Percentiles rank a stretch among this genome's conserved stretches.
Conservation (phyloP, 1,140 invertebrate genomes). For the Delia radicum region DNA sequence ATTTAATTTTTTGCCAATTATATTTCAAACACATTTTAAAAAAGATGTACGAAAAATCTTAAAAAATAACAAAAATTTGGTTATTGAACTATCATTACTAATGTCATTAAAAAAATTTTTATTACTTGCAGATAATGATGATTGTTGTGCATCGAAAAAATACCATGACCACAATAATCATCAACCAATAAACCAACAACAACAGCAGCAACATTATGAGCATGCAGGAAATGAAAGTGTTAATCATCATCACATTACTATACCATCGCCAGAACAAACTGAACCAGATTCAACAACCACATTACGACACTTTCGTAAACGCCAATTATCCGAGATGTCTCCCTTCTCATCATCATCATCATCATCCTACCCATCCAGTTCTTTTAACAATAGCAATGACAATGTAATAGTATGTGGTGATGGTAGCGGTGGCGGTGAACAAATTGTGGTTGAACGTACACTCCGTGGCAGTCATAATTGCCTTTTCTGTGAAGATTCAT, state of each 20-base stretch:
- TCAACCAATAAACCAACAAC: slow-evolving; percentile 4
- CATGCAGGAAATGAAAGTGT: background rate
- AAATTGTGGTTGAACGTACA: slow-evolving; percentile 19
- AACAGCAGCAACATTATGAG: background rate
- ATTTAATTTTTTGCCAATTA: too few species aligned
- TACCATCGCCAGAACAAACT: slow-evolving; percentile 50
- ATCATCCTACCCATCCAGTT: background rate
- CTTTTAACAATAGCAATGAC: background rate
- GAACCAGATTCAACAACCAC: slow-evolving; percentile 51
- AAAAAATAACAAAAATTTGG: too few species aligned
- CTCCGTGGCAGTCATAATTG: slow-evolving; percentile 41
- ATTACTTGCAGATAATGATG: background rate
- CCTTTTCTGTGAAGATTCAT: slow-evolving; percentile 42
- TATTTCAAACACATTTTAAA: too few species aligned
- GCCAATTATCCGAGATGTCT: slow-evolving; percentile 28
- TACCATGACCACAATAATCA: background rate
- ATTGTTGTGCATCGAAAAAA: background rate
- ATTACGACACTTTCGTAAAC: slow-evolving; percentile 45
- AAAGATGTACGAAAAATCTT: too few species aligned
- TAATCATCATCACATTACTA: slow-evolving; percentile 33
- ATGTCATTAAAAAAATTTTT: too few species aligned
- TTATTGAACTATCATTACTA: too few species aligned
- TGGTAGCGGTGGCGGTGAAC: background rate
- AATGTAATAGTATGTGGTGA: background rate
- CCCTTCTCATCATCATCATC: background rate